These are phyloP conservation scores for Phthorimaea operculella DNA, from an alignment of 1,140 invertebrate genomes.

Conservation along the genomic window DNA sequence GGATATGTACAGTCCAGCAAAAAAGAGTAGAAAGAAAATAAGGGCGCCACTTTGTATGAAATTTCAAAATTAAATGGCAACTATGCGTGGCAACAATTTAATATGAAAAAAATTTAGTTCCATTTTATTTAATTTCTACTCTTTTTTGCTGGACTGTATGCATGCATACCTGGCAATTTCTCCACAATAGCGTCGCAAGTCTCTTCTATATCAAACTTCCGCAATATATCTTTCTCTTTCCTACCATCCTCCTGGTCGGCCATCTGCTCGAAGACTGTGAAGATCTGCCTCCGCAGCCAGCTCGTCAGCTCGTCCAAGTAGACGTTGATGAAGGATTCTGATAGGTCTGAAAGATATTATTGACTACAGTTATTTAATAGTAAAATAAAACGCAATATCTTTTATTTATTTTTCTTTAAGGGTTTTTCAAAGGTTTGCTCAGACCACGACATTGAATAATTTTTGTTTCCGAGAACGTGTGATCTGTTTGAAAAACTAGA, in stretches of 20 bases:
- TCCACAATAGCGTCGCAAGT: slow-evolving; percentile 36
- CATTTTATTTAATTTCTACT: no score
- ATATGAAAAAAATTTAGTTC: no score
- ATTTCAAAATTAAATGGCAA: no score
- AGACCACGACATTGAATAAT: no score
- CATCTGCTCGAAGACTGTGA: slow-evolving; percentile 32
- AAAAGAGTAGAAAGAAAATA: no score
- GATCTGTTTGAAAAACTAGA: no score
- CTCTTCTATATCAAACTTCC: slow-evolving; percentile 26
- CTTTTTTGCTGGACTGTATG: no score
- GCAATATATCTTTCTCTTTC: slow-evolving; percentile 1
- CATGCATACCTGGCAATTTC: slow-evolving; percentile 28
- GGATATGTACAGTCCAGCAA: no score
- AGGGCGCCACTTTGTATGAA: no score
- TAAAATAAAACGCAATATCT: background rate
- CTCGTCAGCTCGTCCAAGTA: slow-evolving; percentile 33
- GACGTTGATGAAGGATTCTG: slow-evolving; percentile 28
- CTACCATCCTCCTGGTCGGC: slow-evolving; percentile 8
- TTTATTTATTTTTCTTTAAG: background rate
- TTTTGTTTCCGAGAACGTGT: no score
- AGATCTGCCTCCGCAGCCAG: slow-evolving; percentile 36
- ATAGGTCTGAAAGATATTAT: slow-evolving; percentile 27
- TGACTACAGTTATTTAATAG: background rate
- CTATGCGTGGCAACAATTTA: no score
- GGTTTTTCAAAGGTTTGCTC: no score